Base-by-base conservation (phyloP, 2,113 vertebrate species). In the Galemys pyrenaicus region DNA sequence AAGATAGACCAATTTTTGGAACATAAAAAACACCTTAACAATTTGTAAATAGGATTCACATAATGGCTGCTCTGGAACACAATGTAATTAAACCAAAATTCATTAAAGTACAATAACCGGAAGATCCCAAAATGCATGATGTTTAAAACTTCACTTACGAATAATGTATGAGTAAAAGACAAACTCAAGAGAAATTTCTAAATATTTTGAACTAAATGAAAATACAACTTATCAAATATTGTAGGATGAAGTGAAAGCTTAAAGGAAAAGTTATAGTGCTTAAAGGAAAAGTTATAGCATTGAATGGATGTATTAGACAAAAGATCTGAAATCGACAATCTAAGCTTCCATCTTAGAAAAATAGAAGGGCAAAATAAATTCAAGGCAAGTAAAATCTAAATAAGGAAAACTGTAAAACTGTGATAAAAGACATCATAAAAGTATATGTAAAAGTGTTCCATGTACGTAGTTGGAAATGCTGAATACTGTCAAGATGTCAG, bases 271-370 rank as follows among this genome's bases (percentile, higher is more conserved):
- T 44, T 6, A 44, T 6, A 56, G 54, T 56, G 54, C 54, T 56
- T 56, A 56, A 10, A 49, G 46, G 46, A 51, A 54, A 20, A 56
- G 20, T 56, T 56, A 56, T 20, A 56, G 54, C 54, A 22, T 8
- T 56, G 51, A 56, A 56, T 84, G 39, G n/a, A 65, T n/a, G 65
- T 20, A 84, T 56, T 26, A 58, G 74, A 89, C 89, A 83, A 77
- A 86, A 93, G 41, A 39, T 92, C 83, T 92, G 51, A 88, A 88
- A 83, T 87, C 35, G 82, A 75, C 35, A 51, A 44, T 83, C 35
- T 92, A 89, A 74, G 16, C 39, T 89, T 83, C 39, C n/a, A 85
- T 22, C 12, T 35, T 56, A 86, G 73, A 22, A 86, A 95, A 73
- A 24, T 41, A 92, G 60, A 78, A 92, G 10, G 67, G 30, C 15